Evolutionary conservation across 2,888 invertebrate genomes (phyloP).

Genomic region (Linnaemya vulpina): DNA sequence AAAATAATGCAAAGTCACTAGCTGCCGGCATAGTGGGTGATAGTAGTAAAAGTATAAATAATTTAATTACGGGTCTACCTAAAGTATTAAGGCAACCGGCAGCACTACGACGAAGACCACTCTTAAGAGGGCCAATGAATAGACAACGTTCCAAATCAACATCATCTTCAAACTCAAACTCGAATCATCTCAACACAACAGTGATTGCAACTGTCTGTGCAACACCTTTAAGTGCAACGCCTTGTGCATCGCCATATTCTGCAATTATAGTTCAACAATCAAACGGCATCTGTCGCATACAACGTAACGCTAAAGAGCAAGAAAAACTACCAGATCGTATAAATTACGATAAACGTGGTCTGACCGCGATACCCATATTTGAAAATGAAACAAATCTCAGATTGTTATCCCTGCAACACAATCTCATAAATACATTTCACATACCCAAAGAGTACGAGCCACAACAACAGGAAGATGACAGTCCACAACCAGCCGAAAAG

Average conservation of each 20-base stretch:
- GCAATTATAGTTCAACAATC: slow-evolving; percentile 79
- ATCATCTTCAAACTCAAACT: slow-evolving; percentile 78
- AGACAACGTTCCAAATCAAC: slow-evolving; percentile 80
- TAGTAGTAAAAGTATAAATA: slow-evolving; percentile 1
- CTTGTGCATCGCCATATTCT: slow-evolving; percentile 59
- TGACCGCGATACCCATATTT: slow-evolving; percentile 91
- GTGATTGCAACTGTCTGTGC: slow-evolving; percentile 72
- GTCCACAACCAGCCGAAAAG: slow-evolving; percentile 20
- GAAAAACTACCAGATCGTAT: slow-evolving; percentile 94
- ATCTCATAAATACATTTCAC: slow-evolving; percentile 87
- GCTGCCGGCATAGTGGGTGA: slow-evolving; percentile 29
- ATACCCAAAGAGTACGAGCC: slow-evolving; percentile 79
- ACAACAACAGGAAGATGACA: neutral
- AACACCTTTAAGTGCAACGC: slow-evolving; percentile 57
- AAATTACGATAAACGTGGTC: slow-evolving; percentile 92
- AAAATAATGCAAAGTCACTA: slow-evolving; percentile 13
- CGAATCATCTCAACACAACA: slow-evolving; percentile 58
- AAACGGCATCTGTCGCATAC: slow-evolving; percentile 85
- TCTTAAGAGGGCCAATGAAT: slow-evolving; percentile 73
- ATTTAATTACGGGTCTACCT: slow-evolving; percentile 25
- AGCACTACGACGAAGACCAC: slow-evolving; percentile 73
- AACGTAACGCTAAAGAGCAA: slow-evolving; percentile 89
- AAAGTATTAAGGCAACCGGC: slow-evolving; percentile 62
- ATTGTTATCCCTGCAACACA: slow-evolving; percentile 95
- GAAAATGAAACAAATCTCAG: slow-evolving; percentile 91